A percentile compares a stretch with the other conserved stretches of the same genome.
phyloP scores from a whole-genome alignment of 53 echinoderm and acorn worm genomes.

The Actinopyga echinites region DNA sequence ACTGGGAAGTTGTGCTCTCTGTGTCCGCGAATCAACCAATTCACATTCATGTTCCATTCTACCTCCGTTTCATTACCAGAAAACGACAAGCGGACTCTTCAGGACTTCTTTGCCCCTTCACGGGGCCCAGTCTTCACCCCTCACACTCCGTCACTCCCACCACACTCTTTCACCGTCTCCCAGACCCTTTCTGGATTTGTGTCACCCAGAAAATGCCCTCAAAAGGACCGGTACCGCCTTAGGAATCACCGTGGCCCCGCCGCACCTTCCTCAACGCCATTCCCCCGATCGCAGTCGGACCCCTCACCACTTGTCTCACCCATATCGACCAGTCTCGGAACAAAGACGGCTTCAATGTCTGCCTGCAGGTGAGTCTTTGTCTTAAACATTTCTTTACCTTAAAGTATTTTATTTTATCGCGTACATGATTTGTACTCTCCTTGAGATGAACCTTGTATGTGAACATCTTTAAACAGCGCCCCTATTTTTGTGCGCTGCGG shows the following conservation, averaged over 20 bases:
- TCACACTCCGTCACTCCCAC: constrained; percentile 64
- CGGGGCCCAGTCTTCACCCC: constrained; percentile 47
- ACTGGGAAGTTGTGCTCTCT: constrained; percentile 72
- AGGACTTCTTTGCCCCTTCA: constrained; percentile 49
- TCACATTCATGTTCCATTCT: constrained; percentile 26
- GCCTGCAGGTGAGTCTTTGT: constrained; percentile 78
- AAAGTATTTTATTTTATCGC: too few relatives aligned
- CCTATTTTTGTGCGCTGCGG: neutral
- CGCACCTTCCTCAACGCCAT: constrained; percentile 31
- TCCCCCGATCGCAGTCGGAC: constrained; percentile 37
- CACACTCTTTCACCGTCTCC: constrained; percentile 20
- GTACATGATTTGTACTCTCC: too few relatives aligned
- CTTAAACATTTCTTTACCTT: neutral
- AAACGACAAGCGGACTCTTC: constrained; percentile 36
- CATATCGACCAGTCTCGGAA: constrained; percentile 71
- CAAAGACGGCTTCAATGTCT: constrained; percentile 82
- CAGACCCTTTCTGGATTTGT: constrained; percentile 32
- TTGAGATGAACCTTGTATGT: too few relatives aligned
- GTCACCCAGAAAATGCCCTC: constrained; percentile 31
- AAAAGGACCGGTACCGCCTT: constrained; percentile 21
- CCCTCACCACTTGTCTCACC: constrained; percentile 44
- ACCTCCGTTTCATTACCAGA: constrained; percentile 33
- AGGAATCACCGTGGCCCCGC: constrained; percentile 21
- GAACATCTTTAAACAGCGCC: neutral
- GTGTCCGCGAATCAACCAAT: constrained; percentile 65